These are phyloP conservation scores for Helarctos malayanus DNA, from an alignment of 2,797 vertebrate species.

Conservation along the genomic window DNA sequence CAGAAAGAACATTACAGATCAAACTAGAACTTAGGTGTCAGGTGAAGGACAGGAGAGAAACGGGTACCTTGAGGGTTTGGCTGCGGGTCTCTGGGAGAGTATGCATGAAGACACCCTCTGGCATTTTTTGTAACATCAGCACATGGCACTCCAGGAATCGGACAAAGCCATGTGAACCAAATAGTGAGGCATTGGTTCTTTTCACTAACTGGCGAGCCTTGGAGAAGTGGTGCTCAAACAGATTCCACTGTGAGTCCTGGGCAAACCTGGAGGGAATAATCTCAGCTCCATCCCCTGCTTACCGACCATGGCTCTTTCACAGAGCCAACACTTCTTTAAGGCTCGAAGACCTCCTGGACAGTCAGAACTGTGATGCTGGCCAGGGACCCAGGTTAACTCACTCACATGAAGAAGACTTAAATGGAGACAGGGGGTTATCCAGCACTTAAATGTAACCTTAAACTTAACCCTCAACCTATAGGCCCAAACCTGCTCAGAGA, in stretches of 20 bases:
- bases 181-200: slow-evolving; percentile 71
- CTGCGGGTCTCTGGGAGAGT: not conserved
- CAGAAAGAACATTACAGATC: not conserved
- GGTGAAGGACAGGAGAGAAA: not conserved
- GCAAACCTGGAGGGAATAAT: slow-evolving; percentile 70
- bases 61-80: slow-evolving; percentile 58
- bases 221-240: slow-evolving; percentile 64
- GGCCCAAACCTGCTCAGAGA: not conserved
- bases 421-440: not conserved
- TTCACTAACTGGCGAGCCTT: slow-evolving; percentile 63
- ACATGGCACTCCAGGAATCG: slow-evolving; percentile 74
- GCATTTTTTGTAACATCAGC: slow-evolving; percentile 67
- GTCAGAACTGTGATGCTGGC: not conserved
- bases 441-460: not conserved
- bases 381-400: not conserved
- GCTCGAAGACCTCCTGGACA: not conserved
- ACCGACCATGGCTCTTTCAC: not conserved
- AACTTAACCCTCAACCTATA: not conserved
- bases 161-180: slow-evolving; percentile 78
- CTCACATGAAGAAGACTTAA: not conserved
- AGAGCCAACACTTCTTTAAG: not conserved
- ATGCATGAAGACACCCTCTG: not conserved
- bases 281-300: not conserved
- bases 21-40: not conserved
- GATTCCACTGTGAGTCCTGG: slow-evolving; percentile 60